Conservation (phyloP, 2,888 invertebrate genomes). For the Caenorhabditis zanzibari region DNA sequence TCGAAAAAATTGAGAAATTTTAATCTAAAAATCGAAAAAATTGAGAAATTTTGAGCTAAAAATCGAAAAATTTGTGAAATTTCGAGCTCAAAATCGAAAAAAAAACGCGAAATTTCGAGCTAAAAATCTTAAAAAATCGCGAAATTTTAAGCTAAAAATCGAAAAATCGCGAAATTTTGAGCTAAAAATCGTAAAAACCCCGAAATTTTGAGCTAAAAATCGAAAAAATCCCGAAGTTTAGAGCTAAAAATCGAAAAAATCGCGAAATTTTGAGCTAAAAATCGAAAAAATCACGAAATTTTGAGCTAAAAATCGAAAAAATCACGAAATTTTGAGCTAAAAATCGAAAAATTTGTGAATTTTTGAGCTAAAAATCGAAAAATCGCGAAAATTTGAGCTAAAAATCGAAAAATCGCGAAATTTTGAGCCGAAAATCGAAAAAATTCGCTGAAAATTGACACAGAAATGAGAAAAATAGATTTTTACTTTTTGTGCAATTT, state of each 20-base stretch:
- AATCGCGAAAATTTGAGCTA: not conserved
- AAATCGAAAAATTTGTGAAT: slow-evolving; percentile 1
- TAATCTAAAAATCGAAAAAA: not conserved
- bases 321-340: not conserved
- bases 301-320: not conserved
- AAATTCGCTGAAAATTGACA: no score
- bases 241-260: no score
- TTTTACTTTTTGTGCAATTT: no score
- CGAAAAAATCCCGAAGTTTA: no score
- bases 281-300: not conserved
- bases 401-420: slow-evolving; percentile 1
- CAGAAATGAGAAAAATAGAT: no score
- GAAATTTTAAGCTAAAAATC: not conserved
- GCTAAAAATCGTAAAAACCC: not conserved
- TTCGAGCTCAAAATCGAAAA: not conserved
- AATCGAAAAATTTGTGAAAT: slow-evolving; percentile 1
- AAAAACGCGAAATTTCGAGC: not conserved
- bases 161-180: not conserved
- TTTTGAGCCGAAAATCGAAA: no score
- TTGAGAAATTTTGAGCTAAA: not conserved
- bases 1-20: not conserved
- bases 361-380: not conserved
- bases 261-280: not conserved
- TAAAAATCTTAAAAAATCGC: not conserved
- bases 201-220: no score